These are phyloP conservation scores for Polypedilum pembai DNA, from an alignment of 1,140 invertebrate species.

Conservation along the genomic window DNA sequence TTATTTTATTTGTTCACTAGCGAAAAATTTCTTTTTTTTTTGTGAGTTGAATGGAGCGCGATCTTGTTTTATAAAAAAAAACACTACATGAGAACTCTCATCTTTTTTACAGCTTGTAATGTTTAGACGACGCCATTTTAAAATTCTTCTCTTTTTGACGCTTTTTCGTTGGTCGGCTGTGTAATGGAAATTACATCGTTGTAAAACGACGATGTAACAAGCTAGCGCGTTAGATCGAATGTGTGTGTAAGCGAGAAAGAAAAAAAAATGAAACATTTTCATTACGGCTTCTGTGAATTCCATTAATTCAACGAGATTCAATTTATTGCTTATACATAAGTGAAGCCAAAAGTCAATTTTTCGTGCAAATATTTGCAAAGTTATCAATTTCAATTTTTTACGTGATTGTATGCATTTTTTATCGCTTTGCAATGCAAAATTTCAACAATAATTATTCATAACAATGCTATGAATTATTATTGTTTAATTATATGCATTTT, in stretches of 20 bases:
- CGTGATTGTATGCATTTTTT: neutral
- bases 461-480: no score
- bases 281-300: no score
- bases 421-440: no score
- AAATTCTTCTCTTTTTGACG: neutral
- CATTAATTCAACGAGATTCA: no score
- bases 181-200: constrained; percentile 17
- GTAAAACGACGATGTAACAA: neutral
- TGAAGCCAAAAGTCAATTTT: neutral
- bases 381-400: neutral
- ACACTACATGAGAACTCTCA: neutral
- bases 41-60: neutral
- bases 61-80: neutral
- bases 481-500: no score
- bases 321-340: no score
- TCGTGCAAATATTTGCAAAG: constrained; percentile 15
- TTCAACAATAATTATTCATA: no score
- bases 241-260: no score
- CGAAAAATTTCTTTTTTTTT: neutral
- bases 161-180: constrained; percentile 15
- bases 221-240: no score
- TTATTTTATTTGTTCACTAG: constrained; percentile 4
- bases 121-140: constrained; percentile 3
- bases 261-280: no score
- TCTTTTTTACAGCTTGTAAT: constrained; percentile 1